A percentile compares a stretch with the other conserved stretches of the same genome.
phyloP scores from a whole-genome alignment of 2,113 vertebrate species.

The Sorex araneus region DNA sequence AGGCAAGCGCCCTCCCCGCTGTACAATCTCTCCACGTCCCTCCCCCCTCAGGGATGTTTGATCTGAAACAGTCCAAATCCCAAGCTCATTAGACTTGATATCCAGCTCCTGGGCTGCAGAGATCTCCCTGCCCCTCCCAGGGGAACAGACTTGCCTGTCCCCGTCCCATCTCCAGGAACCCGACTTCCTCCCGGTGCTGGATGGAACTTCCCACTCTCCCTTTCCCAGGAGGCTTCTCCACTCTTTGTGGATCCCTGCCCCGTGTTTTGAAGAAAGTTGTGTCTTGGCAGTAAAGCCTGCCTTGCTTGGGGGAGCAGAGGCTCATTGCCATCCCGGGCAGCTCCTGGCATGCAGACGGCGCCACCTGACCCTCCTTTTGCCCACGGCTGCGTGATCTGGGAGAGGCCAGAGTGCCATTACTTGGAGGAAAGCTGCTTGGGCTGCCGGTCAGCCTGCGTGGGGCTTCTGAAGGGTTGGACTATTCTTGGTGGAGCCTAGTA shows the following conservation, averaged over 20 bases:
- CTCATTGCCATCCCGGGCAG: background rate
- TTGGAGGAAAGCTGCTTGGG: background rate
- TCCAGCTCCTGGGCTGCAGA: too few relatives aligned
- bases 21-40: too few relatives aligned
- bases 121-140: background rate
- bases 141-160: background rate
- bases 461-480: background rate
- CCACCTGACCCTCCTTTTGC: background rate
- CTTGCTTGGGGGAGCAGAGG: background rate
- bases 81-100: background rate
- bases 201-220: background rate
- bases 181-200: background rate
- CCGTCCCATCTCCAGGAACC: background rate
- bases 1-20: too few relatives aligned
- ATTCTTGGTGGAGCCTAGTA: background rate
- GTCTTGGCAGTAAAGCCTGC: background rate
- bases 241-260: background rate
- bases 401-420: background rate
- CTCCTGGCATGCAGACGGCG: background rate
- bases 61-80: conserved; percentile 12
- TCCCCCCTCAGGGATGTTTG: background rate
- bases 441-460: background rate
- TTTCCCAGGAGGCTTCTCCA: background rate
- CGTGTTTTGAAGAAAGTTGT: background rate
- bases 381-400: background rate